phyloP scores from a whole-genome alignment of 1,140 invertebrate genomes.

The Sinella curviseta region DNA sequence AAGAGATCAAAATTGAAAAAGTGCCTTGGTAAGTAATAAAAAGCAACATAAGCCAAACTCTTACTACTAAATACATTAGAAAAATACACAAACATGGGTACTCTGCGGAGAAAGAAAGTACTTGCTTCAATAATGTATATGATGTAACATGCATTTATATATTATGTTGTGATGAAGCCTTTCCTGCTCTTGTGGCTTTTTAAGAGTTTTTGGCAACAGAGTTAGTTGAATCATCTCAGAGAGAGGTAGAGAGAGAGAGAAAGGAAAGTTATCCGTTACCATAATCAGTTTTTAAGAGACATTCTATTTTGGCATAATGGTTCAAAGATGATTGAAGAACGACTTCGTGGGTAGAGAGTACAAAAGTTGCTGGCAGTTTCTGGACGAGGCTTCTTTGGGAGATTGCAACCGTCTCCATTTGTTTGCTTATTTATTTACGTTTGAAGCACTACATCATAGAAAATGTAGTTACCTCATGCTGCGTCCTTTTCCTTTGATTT shows the following conservation, averaged over 20 bases:
- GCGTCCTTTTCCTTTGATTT: slow-evolving; percentile 1
- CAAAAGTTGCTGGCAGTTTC: too few species aligned
- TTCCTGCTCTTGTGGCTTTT: too few species aligned
- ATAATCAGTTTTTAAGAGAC: slow-evolving; percentile 12
- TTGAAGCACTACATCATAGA: neutral
- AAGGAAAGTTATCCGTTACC: neutral
- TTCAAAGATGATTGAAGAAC: neutral
- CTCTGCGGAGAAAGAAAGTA: neutral
- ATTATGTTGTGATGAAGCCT: too few species aligned
- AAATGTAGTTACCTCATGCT: slow-evolving; percentile 10
- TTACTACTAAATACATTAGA: neutral
- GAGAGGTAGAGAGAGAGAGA: too few species aligned
- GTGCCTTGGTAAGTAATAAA: neutral
- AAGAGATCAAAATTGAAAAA: neutral
- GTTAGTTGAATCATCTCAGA: too few species aligned
- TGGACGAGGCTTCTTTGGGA: too few species aligned
- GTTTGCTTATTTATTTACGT: neutral
- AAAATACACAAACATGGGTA: neutral
- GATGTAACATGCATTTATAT: neutral
- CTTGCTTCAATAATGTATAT: neutral
- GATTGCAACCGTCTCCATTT: too few species aligned
- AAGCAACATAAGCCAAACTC: neutral
- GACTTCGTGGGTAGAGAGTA: neutral
- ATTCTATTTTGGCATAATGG: neutral
- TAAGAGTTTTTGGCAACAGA: too few species aligned